These are phyloP conservation scores for Chamaea fasciata DNA, from an alignment of 2,113 vertebrate genomes.

Conservation along the genomic window DNA sequence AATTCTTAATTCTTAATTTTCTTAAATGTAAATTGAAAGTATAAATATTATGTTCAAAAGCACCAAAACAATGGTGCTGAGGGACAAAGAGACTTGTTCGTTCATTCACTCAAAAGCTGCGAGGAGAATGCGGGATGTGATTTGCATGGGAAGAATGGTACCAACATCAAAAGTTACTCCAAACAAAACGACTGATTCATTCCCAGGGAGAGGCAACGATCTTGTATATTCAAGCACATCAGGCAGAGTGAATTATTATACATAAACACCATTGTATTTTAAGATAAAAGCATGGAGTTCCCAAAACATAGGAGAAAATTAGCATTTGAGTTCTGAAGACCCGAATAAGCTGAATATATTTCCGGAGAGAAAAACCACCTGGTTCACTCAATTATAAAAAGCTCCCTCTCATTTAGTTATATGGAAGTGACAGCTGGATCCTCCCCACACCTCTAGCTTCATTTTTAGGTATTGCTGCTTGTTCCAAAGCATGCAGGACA, in stretches of 20 bases:
- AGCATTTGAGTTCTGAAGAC: constrained; percentile 24
- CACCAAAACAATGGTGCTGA: neutral
- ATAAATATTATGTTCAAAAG: neutral
- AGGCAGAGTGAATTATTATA: constrained; percentile 15
- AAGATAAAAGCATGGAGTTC: constrained; percentile 13
- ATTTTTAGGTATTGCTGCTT: constrained; percentile 4
- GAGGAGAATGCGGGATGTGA: neutral
- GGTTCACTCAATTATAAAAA: constrained; percentile 58
- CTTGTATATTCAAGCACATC: constrained; percentile 21
- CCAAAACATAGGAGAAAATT: constrained; percentile 27
- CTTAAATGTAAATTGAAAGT: neutral
- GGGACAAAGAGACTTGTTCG: neutral
- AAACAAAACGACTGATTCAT: constrained; percentile 32
- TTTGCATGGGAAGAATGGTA: neutral
- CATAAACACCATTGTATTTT: constrained; percentile 8
- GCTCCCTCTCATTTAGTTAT: constrained; percentile 26
- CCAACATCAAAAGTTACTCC: constrained; percentile 24
- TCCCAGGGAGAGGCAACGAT: constrained; percentile 3
- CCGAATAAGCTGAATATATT: constrained; percentile 16
- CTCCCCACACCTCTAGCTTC: neutral
- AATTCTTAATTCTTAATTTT: neutral
- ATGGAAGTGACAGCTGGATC: constrained; percentile 17
- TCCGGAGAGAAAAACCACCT: constrained; percentile 25
- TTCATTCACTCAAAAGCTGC: neutral
- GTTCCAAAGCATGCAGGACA: constrained; percentile 12